Conservation (phyloP, 2,797 vertebrate species). For the Lepilemur septentrionalis region DNA sequence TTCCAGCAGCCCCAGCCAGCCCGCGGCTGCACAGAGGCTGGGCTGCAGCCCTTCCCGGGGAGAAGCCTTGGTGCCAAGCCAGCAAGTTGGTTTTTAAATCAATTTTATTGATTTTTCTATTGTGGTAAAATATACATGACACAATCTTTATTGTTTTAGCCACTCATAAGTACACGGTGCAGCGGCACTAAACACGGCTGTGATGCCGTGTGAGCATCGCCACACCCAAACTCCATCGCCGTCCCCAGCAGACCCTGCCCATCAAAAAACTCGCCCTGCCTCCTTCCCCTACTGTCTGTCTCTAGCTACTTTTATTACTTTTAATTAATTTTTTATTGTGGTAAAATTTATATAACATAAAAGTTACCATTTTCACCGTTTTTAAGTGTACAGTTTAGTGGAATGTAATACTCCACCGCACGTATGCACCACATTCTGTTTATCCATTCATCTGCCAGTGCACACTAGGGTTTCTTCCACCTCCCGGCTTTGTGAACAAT, state of each 20-base stretch:
- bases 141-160: not conserved
- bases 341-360: not conserved
- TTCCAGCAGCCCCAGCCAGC: not conserved
- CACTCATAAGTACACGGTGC: no score
- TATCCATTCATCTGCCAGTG: rapidly evolving
- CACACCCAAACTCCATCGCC: no score
- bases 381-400: not conserved
- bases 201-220: rapidly evolving
- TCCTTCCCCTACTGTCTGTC: not conserved
- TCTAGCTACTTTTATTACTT: not conserved
- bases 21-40: no score
- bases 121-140: not conserved
- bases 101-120: not conserved
- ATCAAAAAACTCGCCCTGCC: not conserved
- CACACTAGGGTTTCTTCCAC: no score
- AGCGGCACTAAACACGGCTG: no score
- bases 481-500: not conserved
- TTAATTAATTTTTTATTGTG: not conserved
- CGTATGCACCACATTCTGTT: no score
- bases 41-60: no score
- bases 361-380: not conserved
- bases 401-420: not conserved
- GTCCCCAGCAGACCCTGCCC: not conserved
- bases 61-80: no score
- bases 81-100: not conserved